Conservation (phyloP, 2,113 vertebrate genomes). For the Caranx ignobilis region DNA sequence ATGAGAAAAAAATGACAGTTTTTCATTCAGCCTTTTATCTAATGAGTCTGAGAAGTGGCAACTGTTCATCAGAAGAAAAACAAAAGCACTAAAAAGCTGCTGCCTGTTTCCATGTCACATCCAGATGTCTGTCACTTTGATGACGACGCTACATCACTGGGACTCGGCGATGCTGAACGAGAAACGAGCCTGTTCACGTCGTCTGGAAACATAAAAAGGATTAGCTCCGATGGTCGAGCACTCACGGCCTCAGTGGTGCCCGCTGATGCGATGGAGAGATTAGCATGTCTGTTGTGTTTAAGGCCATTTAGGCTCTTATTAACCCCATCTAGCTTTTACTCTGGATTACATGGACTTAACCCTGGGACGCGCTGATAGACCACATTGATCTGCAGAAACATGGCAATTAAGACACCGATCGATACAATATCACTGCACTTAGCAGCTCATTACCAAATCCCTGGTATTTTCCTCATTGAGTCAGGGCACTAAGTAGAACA, state of each 20-base stretch:
- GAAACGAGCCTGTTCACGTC: not conserved
- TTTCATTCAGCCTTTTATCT: too few species aligned
- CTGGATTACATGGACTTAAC: slow-evolving; percentile 69
- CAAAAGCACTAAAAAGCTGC: not conserved
- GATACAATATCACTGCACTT: slow-evolving; percentile 62
- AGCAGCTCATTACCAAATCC: slow-evolving; percentile 48
- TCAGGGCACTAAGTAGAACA: slow-evolving; percentile 24
- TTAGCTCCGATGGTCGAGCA: slow-evolving; percentile 29
- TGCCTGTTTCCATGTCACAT: not conserved
- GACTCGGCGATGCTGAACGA: not conserved
- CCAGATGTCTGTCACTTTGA: not conserved
- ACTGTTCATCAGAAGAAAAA: not conserved
- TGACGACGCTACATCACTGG: not conserved
- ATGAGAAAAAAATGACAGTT: too few species aligned
- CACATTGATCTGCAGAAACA: slow-evolving; percentile 58
- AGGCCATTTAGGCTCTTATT: slow-evolving; percentile 45
- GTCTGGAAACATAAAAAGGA: slow-evolving; percentile 6
- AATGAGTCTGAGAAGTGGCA: too few species aligned
- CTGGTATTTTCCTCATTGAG: slow-evolving; percentile 18
- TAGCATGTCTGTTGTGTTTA: slow-evolving; percentile 33
- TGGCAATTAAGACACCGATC: slow-evolving; percentile 63
- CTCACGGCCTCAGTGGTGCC: slow-evolving; percentile 9
- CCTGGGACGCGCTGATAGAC: slow-evolving; percentile 18
- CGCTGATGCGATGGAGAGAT: slow-evolving; percentile 51
- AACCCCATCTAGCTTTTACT: slow-evolving; percentile 40